These are phyloP conservation scores for Ranitomeya imitator DNA, from an alignment of 2,113 vertebrate species.

Conservation along the genomic window DNA sequence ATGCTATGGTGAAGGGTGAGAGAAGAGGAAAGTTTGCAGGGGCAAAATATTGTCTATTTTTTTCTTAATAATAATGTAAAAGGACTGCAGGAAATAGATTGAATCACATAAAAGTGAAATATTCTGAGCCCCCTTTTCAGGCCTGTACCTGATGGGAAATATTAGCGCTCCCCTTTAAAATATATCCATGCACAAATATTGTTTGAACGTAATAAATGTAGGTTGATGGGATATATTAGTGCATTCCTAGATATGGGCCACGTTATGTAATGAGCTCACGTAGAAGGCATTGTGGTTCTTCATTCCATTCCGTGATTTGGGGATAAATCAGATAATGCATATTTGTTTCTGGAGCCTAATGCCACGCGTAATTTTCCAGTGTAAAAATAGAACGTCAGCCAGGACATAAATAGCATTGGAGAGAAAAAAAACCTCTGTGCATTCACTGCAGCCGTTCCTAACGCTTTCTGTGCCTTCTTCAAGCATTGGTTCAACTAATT, in stretches of 20 bases:
- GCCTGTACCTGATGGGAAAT: background rate
- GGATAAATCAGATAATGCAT: background rate
- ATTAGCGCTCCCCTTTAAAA: background rate
- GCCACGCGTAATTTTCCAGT: background rate
- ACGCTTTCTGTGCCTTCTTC: background rate
- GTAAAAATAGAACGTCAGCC: background rate
- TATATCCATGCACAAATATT: background rate
- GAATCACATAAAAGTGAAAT: no score
- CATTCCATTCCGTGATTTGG: background rate
- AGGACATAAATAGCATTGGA: background rate
- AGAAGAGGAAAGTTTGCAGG: no score
- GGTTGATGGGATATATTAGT: background rate
- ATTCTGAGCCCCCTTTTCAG: no score
- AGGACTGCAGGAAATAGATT: background rate
- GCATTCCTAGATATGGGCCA: background rate
- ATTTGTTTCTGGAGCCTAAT: background rate
- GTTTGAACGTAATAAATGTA: background rate
- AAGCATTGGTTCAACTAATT: background rate
- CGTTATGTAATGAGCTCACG: background rate
- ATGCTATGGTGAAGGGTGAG: no score
- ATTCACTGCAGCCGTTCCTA: background rate
- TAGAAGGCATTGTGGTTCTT: background rate
- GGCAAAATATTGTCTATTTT: no score
- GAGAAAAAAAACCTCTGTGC: background rate
- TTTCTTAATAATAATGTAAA: background rate